phyloP scores from a whole-genome alignment of 2,888 invertebrate species.

The Troides helena region DNA sequence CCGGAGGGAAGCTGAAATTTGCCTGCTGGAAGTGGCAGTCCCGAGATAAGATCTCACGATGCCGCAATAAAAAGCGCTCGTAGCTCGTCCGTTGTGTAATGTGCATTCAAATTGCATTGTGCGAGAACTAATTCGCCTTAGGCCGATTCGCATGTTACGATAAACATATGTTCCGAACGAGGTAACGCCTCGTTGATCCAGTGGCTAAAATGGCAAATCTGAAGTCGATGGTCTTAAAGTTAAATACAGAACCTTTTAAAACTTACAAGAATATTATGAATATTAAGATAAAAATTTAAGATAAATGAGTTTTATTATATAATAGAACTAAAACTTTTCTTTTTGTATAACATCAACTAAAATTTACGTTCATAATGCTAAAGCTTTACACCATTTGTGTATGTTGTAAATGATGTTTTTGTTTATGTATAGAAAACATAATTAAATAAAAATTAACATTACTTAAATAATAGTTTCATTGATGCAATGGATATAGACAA shows the following conservation, averaged over 20 bases:
- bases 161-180: slow-evolving; percentile 77
- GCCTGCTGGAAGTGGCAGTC: slow-evolving; percentile 80
- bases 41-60: slow-evolving; percentile 79
- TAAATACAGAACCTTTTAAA: slow-evolving; percentile 1
- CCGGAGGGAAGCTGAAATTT: slow-evolving; percentile 70
- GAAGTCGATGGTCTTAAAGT: slow-evolving; percentile 23
- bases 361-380: no score
- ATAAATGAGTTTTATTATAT: no score
- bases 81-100: slow-evolving; percentile 80
- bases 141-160: slow-evolving; percentile 78
- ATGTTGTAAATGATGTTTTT: no score
- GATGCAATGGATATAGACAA: background rate
- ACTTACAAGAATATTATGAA: background rate
- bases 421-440: no score
- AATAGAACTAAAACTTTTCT: no score
- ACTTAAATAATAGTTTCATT: no score
- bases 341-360: no score
- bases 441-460: no score
- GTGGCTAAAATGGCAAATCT: slow-evolving; percentile 48
- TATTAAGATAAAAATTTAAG: no score
- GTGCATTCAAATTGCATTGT: slow-evolving; percentile 81
- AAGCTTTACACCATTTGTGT: no score
- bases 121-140: slow-evolving; percentile 80
- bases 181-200: slow-evolving; percentile 36
- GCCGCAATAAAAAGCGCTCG: slow-evolving; percentile 79